These are phyloP conservation scores for Mugil cephalus DNA, from an alignment of 2,113 vertebrate species.

Conservation along the genomic window DNA sequence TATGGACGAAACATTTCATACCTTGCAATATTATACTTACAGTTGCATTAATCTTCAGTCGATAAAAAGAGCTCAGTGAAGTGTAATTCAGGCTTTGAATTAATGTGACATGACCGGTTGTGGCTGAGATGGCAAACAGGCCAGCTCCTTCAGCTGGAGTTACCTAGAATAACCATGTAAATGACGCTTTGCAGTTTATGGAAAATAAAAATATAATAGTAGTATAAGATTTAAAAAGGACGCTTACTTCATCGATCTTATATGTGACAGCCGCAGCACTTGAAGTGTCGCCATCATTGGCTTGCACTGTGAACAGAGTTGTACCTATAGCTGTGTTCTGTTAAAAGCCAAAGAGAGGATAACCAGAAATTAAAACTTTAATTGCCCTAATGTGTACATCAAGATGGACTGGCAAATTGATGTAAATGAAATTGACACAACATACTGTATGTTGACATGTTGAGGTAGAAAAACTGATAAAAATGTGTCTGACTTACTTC, in stretches of 20 bases:
- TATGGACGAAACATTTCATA: too few relatives aligned
- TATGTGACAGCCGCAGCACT: constrained; percentile 43
- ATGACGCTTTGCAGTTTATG: background rate
- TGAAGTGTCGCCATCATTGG: constrained; percentile 64
- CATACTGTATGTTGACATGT: background rate
- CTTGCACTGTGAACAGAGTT: constrained; percentile 42
- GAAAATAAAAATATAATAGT: background rate
- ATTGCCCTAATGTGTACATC: background rate
- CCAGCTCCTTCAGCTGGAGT: constrained; percentile 53
- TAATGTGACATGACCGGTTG: constrained; percentile 79
- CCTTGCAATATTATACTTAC: constrained; percentile 72
- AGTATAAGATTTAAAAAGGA: background rate
- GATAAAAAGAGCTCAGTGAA: constrained; percentile 85
- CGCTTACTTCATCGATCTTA: constrained; percentile 71
- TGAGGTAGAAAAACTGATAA: too few relatives aligned
- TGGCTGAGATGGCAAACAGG: constrained; percentile 78
- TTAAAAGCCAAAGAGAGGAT: constrained; percentile 1
- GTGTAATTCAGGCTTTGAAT: constrained; percentile 80
- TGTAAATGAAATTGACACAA: background rate
- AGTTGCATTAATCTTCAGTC: constrained; percentile 77
- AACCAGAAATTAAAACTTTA: background rate
- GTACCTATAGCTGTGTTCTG: constrained; percentile 46
- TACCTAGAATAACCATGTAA: constrained; percentile 74
- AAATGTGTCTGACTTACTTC: constrained; percentile 83
- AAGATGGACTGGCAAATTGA: background rate